phyloP scores from a whole-genome alignment of 2,113 vertebrate genomes.

The Ptilorrhoa leucosticta region DNA sequence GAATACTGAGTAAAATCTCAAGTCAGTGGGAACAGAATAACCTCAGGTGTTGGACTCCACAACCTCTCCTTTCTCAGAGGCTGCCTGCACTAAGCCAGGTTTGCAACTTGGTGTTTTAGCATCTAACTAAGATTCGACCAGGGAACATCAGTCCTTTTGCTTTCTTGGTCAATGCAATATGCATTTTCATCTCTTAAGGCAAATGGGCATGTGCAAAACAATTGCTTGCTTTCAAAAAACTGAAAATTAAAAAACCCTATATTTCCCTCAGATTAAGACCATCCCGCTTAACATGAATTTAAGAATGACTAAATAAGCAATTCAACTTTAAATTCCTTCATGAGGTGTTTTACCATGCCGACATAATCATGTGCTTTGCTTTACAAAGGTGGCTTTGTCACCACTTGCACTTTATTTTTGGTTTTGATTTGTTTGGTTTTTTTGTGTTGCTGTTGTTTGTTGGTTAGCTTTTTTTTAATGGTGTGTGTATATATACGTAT shows the following conservation, averaged over 20 bases:
- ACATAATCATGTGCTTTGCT: neutral
- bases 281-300: neutral
- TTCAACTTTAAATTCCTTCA: neutral
- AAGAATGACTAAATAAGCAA: neutral
- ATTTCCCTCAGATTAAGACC: neutral
- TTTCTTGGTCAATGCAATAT: neutral
- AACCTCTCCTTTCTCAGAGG: neutral
- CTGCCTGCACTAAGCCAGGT: neutral
- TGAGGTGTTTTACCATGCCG: neutral
- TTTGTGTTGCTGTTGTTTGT: neutral
- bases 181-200: neutral
- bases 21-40: neutral
- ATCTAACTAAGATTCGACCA: neutral
- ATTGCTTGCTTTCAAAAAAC: neutral
- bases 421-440: neutral
- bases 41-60: neutral
- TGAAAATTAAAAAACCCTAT: fast-evolving
- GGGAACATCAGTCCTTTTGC: neutral
- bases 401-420: neutral
- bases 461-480: neutral
- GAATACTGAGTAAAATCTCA: neutral
- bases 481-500: neutral
- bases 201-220: neutral
- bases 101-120: neutral
- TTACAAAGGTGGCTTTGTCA: neutral